Evolutionary conservation across 1,140 invertebrate species (phyloP).

Genomic region (Eubasilissa regina): DNA sequence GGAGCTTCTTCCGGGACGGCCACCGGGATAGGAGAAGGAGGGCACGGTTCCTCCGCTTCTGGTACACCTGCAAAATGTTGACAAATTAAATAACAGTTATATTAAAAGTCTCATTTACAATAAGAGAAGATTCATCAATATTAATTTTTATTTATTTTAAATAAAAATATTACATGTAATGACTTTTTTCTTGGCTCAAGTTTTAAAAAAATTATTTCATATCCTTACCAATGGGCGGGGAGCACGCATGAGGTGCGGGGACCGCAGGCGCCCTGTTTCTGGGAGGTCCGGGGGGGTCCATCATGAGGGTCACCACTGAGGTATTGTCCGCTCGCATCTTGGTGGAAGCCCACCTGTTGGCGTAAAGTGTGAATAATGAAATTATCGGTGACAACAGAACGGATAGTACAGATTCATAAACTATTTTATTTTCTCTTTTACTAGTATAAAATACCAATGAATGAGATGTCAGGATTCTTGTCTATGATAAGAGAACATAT

Average conservation of each 20-base stretch:
- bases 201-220: too few species aligned
- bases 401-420: too few species aligned
- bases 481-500: too few species aligned
- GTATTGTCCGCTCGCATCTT: slow-evolving; percentile 95
- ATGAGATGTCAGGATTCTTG: too few species aligned
- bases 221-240: slow-evolving; percentile 33
- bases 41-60: slow-evolving; percentile 3
- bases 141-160: too few species aligned
- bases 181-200: too few species aligned
- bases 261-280: slow-evolving; percentile 61
- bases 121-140: not conserved
- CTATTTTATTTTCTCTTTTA: too few species aligned
- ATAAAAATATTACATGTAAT: too few species aligned
- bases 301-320: slow-evolving; percentile 92
- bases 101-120: not conserved
- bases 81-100: not conserved
- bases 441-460: too few species aligned
- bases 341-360: slow-evolving; percentile 79
- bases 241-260: slow-evolving; percentile 40
- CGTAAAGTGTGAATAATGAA: too few species aligned
- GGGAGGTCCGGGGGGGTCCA: slow-evolving; percentile 92
- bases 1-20: not conserved
- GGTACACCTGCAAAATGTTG: not conserved
- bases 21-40: not conserved
- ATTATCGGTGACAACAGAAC: too few species aligned